Evolutionary conservation across 2,797 vertebrate species (phyloP).

Genomic region (Tauraco hartlaubi): DNA sequence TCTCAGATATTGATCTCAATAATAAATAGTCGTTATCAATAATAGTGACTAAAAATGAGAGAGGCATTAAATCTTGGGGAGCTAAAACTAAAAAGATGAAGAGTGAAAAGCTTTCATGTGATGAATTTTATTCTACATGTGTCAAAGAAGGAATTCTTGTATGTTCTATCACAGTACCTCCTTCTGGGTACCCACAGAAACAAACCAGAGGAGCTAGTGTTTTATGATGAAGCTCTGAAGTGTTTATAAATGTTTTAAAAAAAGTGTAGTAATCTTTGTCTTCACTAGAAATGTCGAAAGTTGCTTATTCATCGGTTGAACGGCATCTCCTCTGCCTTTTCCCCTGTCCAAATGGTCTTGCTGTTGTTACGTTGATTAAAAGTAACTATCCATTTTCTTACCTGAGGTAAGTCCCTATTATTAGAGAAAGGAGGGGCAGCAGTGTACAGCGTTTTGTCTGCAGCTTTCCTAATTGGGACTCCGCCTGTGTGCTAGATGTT

Average conservation of each 20-base stretch:
- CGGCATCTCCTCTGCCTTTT: background rate
- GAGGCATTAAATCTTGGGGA: background rate
- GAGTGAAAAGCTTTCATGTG: background rate
- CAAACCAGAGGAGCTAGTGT: background rate
- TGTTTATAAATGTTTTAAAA: background rate
- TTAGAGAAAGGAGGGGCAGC: background rate
- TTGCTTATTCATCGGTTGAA: background rate
- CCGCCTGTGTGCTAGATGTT: background rate
- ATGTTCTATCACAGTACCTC: background rate
- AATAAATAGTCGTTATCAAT: background rate
- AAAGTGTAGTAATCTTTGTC: background rate
- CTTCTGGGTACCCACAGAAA: background rate
- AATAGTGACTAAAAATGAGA: background rate
- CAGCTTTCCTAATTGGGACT: background rate
- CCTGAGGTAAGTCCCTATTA: background rate
- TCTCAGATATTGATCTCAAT: background rate
- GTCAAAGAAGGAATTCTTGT: background rate
- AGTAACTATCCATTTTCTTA: background rate
- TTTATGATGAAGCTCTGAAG: background rate
- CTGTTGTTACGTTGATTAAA: background rate
- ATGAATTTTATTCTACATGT: background rate
- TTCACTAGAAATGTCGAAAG: background rate
- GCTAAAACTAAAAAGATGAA: background rate
- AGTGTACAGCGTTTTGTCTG: background rate
- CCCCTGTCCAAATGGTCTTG: background rate